A percentile compares a stretch with the other conserved stretches of the same genome.
These are phyloP conservation scores for Acanthopagrus latus DNA, from an alignment of 2,797 vertebrate species.

Conservation along the genomic window DNA sequence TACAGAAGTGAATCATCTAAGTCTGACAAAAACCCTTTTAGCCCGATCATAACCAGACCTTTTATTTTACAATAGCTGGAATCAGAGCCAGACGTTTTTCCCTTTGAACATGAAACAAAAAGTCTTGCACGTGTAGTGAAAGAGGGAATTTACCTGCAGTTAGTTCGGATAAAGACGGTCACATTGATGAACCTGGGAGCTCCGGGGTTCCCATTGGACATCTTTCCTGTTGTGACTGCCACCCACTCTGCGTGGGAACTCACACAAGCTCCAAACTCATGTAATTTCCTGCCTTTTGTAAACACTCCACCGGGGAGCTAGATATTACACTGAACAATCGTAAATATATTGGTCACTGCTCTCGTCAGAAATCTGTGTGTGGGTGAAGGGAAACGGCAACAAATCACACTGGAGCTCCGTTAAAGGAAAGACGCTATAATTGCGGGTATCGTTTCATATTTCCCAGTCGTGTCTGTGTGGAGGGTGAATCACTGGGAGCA, in stretches of 20 bases:
- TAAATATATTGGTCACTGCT: conserved; percentile 70
- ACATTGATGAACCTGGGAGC: conserved; percentile 9
- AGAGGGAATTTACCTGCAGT: conserved; percentile 33
- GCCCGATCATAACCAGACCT: conserved; percentile 22
- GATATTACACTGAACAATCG: conserved; percentile 60
- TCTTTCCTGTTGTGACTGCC: conserved; percentile 50
- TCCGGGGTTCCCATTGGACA: conserved; percentile 19
- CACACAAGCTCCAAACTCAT: conserved; percentile 61
- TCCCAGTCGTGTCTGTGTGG: conserved; percentile 6
- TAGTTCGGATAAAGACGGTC: conserved; percentile 12
- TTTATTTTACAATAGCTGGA: conserved; percentile 22
- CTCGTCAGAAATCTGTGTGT: conserved; percentile 39
- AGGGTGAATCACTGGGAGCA: neutral
- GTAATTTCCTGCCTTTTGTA: conserved; percentile 77
- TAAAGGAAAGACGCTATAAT: conserved; percentile 29
- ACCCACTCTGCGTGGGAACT: conserved; percentile 75
- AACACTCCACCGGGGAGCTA: conserved; percentile 66
- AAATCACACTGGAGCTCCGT: conserved; percentile 25
- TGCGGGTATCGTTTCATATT: conserved; percentile 10
- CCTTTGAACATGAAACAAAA: conserved; percentile 25
- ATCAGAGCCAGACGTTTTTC: conserved; percentile 1
- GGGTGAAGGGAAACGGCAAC: conserved; percentile 10
- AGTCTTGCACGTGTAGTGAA: neutral
- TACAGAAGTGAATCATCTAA: conserved; percentile 49
- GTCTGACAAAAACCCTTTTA: conserved; percentile 20